Base-by-base conservation (phyloP, 2,888 invertebrate genomes). In the Deroplatys truncata region DNA sequence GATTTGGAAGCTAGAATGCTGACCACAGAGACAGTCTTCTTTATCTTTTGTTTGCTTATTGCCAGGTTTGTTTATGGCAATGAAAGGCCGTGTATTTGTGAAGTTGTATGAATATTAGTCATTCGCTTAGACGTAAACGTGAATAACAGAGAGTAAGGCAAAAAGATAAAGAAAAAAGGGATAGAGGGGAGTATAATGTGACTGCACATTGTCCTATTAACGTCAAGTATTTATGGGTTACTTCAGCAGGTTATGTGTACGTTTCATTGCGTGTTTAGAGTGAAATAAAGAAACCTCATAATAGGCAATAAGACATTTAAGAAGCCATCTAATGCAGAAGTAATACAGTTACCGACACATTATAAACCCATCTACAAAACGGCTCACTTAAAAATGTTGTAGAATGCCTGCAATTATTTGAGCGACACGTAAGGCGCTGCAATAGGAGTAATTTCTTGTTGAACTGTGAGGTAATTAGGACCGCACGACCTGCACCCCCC, bases 381-480 rank as follows among this genome's bases (percentile, higher is more conserved):
- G 7, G 25, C 56, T 72, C 56, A 16, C 56, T 72, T 72, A 72
- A 72, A 72, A 72, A 72, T 43, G 56, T 72, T 72, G 56, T 72
- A 72, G 56, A 72, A 72, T 72, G 56, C 20, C 15, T 20, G 25
- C 20, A 5, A 72, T 72, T 72, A 72, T 72, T 72, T 72, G 28
- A 85, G 49, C n/a, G 85, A 49, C 85, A 56, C 43, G n/a, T 84
- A 43, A 85, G 85, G 16, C 16, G 56, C 5, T 56, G 25, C 56
- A 72, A 25, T 72, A 9, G 56, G 13, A 35, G 49, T 28, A n/a
- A 56, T 35, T 85, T 28, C 28, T 85, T 49, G 28, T n/a, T 28
- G 29, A 85, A 85, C 49, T 85, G 85, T 85, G 16, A 86, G 28
- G 82, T 72, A 86, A 86, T 86, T 86, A 86, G 49, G 49, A 82